Conservation (phyloP, 2,113 vertebrate species). For the Junco hyemalis region DNA sequence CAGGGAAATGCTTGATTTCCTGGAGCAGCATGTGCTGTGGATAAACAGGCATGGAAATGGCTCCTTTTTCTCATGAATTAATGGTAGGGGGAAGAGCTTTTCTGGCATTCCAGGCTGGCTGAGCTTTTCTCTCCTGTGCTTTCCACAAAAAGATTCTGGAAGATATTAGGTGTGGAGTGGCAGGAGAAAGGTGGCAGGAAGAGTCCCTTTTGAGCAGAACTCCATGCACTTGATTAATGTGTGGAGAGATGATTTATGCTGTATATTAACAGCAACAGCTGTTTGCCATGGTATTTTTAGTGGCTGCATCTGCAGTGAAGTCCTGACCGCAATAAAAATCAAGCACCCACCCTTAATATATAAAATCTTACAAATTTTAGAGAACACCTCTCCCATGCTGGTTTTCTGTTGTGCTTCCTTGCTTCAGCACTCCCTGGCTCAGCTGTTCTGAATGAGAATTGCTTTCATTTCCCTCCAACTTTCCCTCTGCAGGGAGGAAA, state of each 20-base stretch:
- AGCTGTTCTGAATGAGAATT: background rate
- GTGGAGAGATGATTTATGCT: background rate
- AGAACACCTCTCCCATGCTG: background rate
- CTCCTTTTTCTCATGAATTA: background rate
- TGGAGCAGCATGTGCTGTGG: background rate
- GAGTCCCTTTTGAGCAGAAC: background rate
- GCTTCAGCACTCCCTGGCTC: background rate
- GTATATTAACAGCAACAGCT: background rate
- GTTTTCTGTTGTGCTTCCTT: background rate
- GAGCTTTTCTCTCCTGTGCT: background rate
- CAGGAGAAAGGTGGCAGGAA: background rate
- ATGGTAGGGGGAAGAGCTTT: background rate
- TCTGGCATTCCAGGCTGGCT: background rate
- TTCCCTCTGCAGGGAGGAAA: background rate
- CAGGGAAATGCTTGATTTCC: background rate
- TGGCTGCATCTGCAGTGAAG: background rate
- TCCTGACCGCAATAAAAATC: background rate
- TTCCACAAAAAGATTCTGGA: background rate
- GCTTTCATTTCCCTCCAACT: background rate
- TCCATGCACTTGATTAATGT: background rate
- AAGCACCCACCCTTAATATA: background rate
- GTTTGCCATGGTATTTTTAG: background rate
- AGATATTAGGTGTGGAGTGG: background rate
- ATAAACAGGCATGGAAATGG: background rate
- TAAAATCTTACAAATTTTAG: background rate